These are phyloP conservation scores for Fregata magnificens DNA, from an alignment of 2,113 vertebrate genomes.

Conservation along the genomic window DNA sequence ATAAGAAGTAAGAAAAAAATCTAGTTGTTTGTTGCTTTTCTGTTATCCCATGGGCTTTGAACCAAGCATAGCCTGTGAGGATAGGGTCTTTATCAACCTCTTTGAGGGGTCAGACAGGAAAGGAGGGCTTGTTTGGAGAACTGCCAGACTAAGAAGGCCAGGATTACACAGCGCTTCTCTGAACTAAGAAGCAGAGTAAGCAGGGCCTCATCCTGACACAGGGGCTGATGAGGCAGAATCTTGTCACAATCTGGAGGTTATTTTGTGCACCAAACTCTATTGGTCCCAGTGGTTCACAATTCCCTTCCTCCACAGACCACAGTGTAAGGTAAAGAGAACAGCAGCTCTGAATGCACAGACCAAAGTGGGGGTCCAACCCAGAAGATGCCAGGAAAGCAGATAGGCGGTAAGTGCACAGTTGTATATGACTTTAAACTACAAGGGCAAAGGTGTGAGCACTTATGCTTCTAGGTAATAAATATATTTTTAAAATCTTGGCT, in stretches of 20 bases:
- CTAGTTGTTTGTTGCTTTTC: neutral
- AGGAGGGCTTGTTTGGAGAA: neutral
- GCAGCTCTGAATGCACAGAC: neutral
- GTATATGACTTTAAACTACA: neutral
- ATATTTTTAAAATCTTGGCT: neutral
- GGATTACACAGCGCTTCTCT: neutral
- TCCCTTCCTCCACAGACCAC: neutral
- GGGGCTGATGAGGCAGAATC: neutral
- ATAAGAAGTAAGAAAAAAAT: neutral
- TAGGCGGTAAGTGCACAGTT: neutral
- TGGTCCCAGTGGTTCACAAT: neutral
- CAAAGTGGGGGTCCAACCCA: neutral
- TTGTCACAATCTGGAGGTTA: neutral
- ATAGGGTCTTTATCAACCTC: neutral
- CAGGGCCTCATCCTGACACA: neutral
- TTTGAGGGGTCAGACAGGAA: neutral
- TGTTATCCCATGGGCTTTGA: neutral
- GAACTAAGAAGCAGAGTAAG: neutral
- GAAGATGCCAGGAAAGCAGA: neutral
- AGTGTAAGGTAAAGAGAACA: neutral
- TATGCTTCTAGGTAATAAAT: neutral
- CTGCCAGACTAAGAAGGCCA: neutral
- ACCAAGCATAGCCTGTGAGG: neutral
- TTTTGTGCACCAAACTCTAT: neutral
- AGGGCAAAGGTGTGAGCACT: neutral